A percentile compares a stretch with the other conserved stretches of the same genome.
Conservation (phyloP, 2,888 invertebrate genomes). For the Panzeria rudis region DNA sequence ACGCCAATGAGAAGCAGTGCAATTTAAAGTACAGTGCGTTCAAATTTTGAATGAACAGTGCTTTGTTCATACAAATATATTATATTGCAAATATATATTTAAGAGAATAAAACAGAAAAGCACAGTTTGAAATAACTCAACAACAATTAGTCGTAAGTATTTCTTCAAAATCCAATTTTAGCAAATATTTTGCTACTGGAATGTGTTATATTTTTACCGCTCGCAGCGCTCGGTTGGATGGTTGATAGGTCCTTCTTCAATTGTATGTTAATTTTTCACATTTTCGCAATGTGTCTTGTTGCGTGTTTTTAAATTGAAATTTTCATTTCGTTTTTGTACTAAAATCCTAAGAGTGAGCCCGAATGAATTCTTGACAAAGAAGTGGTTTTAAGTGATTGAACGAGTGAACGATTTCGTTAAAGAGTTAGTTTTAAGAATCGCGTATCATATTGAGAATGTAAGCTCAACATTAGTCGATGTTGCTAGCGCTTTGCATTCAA, state of each 20-base stretch:
- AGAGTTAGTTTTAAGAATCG: too few relatives aligned
- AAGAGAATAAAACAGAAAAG: conserved; percentile 8
- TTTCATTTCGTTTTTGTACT: too few relatives aligned
- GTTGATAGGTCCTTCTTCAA: not conserved
- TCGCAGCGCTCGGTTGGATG: not conserved
- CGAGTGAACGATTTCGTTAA: too few relatives aligned
- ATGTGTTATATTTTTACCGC: conserved; percentile 26
- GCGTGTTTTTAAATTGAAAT: too few relatives aligned
- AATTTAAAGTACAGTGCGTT: too few relatives aligned
- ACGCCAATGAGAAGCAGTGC: too few relatives aligned
- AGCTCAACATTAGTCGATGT: too few relatives aligned
- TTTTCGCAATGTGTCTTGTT: conserved; percentile 57
- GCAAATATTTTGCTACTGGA: conserved; percentile 15
- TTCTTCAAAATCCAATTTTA: conserved; percentile 15
- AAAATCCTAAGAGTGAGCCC: not conserved
- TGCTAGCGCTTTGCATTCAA: too few relatives aligned
- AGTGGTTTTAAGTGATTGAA: not conserved
- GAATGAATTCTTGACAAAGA: not conserved
- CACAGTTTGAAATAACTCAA: conserved; percentile 32
- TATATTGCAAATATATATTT: conserved; percentile 26
- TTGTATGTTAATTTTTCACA: conserved; percentile 23
- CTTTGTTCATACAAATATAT: not conserved
- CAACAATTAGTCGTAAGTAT: conserved; percentile 29
- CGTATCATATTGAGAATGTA: too few relatives aligned
- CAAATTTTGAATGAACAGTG: not conserved